A percentile compares a stretch with the other conserved stretches of the same genome.
phyloP scores from a whole-genome alignment of 2,113 vertebrate species.

The Chiloscyllium plagiosum region DNA sequence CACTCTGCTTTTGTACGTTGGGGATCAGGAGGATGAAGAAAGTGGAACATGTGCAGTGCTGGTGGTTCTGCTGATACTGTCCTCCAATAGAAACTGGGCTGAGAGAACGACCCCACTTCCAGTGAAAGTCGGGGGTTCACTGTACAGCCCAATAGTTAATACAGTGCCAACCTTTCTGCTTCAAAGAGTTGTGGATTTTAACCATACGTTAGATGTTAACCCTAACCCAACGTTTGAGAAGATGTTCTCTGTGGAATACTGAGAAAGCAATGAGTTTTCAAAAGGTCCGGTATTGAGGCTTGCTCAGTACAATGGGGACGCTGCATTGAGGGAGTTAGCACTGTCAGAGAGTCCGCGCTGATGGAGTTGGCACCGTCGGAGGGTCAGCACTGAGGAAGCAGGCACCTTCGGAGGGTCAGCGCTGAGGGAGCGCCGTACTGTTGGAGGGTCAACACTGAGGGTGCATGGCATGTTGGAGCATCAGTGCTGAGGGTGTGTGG shows the following conservation, averaged over 20 bases:
- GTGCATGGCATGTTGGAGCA: no score
- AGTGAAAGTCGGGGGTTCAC: conserved; percentile 49
- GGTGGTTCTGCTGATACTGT: conserved; percentile 50
- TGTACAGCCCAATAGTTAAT: conserved; percentile 49
- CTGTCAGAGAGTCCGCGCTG: not conserved
- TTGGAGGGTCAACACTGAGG: no score
- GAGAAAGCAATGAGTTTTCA: no score
- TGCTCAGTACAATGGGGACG: no score
- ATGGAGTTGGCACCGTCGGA: no score
- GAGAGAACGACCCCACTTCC: conserved; percentile 53
- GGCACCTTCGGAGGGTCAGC: no score
- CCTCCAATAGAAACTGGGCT: conserved; percentile 60
- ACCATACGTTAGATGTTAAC: no score
- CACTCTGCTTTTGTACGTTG: no score
- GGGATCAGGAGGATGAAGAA: conserved; percentile 52
- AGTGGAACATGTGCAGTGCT: conserved; percentile 50
- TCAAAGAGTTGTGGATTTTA: not conserved
- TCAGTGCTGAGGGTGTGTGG: not conserved
- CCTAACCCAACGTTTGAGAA: no score
- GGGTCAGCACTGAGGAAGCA: not conserved
- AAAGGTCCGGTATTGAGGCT: not conserved
- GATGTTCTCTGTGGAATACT: no score
- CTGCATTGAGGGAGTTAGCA: not conserved
- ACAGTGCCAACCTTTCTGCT: not conserved
- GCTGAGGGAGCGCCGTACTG: no score